Base-by-base conservation (phyloP, 2,797 vertebrate genomes). In the Anableps anableps region DNA sequence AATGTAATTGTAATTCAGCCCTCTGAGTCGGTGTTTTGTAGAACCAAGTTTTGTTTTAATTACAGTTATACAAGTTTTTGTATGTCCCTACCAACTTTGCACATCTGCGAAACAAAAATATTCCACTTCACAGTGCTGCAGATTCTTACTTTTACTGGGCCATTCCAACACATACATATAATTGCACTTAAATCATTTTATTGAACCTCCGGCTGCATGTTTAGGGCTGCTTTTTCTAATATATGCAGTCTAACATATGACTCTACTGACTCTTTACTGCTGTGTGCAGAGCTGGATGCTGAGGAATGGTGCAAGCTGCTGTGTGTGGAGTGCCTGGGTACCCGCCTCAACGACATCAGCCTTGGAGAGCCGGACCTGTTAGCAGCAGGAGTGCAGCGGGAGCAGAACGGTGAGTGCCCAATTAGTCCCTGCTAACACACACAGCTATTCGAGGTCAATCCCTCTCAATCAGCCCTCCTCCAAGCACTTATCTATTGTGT, bases 231-330 rank as follows among this genome's bases (percentile, higher is more conserved):
- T 7, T 34, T 17, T 62, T 5, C 16, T 17, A 0, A 62, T 34
- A 31, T 19, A 41, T 26, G 11, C 23, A 68, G 66, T 26, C 66
- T 68, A 10, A 41, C 9, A 70, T 43, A 13, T 14, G 16, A 47
- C 66, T 43, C 23, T 26, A 43, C 66, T 70, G 23, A 70, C 66
- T 16, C 38, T 80, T 78, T 36, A 14, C 74, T 76, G 82, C 64
- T 82, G 74, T 91, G 76, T 87, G 86, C 94, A 99, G 99, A 99
- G 92, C 95, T 99, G 91, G 99, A 99, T 90, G 98, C 99, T 0
- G 99, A 99, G 92, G 98, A 99, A 82, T 99, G 99, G 99, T 99
- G 97, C 91, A 99, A 99, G 88, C 96, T 98, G 88, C 97, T 99
- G 87, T 99, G 97, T 81, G 92, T 98, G 94, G 99, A 99, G 93